A percentile compares a stretch with the other conserved stretches of the same genome.
Conservation (phyloP, 2,888 invertebrate species). For the Tetranychus truncatus region DNA sequence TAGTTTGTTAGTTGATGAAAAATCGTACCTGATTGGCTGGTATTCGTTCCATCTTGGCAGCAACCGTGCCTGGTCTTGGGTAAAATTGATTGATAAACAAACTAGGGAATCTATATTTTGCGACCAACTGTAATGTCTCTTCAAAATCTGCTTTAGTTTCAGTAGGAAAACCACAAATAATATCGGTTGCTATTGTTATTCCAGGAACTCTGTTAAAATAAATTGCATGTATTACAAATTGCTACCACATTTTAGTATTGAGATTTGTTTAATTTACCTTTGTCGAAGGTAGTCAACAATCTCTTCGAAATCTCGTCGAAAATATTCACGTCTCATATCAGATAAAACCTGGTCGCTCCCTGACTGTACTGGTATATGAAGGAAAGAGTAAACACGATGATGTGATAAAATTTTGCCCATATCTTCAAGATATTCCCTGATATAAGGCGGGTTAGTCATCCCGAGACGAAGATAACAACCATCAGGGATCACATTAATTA, state of each 20-base stretch:
- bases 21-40: constrained; percentile 35
- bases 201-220: constrained; percentile 51
- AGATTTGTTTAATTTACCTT: constrained; percentile 37
- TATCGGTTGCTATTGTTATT: constrained; percentile 86
- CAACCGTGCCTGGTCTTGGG: constrained; percentile 86
- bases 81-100: constrained; percentile 97
- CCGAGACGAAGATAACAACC: constrained; percentile 39
- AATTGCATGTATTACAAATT: not conserved
- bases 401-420: constrained; percentile 58
- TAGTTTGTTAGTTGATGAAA: too few relatives aligned
- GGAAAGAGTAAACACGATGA: constrained; percentile 76
- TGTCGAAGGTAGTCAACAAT: constrained; percentile 65
- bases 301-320: constrained; percentile 62
- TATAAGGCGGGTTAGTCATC: constrained; percentile 98
- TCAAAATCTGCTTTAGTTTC: constrained; percentile 78
- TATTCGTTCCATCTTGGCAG: constrained; percentile 66
- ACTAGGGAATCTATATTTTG: constrained; percentile 69
- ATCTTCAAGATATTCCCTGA: constrained; percentile 68
- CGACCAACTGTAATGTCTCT: constrained; percentile 62
- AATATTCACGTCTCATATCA: constrained; percentile 93
- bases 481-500: constrained; percentile 49
- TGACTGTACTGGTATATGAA: constrained; percentile 93
- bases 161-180: constrained; percentile 95
- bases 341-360: constrained; percentile 82
- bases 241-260: not conserved